These are phyloP conservation scores for Eristalis arbustorum DNA, from an alignment of 2,888 invertebrate genomes.

Conservation along the genomic window DNA sequence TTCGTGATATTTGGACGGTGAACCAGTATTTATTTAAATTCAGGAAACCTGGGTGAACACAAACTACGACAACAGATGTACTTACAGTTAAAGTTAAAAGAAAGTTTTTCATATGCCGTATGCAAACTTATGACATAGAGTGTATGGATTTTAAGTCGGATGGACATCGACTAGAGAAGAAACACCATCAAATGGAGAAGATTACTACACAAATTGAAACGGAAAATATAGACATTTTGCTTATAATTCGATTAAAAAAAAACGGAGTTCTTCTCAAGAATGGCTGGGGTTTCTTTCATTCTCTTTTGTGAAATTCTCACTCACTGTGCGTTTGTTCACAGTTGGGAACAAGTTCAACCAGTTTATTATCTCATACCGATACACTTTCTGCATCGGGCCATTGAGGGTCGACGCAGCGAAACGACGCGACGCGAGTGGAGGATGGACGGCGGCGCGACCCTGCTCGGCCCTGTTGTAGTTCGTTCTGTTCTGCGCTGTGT, in stretches of 20 bases:
- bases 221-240: not conserved
- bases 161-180: not conserved
- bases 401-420: not conserved
- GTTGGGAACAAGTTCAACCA: constrained; percentile 63
- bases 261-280: not conserved
- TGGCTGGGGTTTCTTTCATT: not conserved
- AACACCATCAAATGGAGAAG: not conserved
- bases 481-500: constrained; percentile 9
- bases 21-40: too few species aligned
- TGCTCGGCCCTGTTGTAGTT: not conserved
- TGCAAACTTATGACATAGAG: not conserved
- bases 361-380: constrained; percentile 68
- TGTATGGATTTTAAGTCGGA: not conserved
- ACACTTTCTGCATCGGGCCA: constrained; percentile 56
- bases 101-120: too few species aligned
- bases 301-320: constrained; percentile 13
- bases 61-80: too few species aligned
- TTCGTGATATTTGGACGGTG: too few species aligned
- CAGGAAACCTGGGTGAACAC: too few species aligned
- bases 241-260: not conserved
- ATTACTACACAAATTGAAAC: not conserved
- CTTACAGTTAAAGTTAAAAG: too few species aligned
- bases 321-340: constrained; percentile 5
- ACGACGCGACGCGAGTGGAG: not conserved
- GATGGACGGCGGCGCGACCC: not conserved